phyloP scores from a whole-genome alignment of 2,113 vertebrate genomes.

The Indri indri region DNA sequence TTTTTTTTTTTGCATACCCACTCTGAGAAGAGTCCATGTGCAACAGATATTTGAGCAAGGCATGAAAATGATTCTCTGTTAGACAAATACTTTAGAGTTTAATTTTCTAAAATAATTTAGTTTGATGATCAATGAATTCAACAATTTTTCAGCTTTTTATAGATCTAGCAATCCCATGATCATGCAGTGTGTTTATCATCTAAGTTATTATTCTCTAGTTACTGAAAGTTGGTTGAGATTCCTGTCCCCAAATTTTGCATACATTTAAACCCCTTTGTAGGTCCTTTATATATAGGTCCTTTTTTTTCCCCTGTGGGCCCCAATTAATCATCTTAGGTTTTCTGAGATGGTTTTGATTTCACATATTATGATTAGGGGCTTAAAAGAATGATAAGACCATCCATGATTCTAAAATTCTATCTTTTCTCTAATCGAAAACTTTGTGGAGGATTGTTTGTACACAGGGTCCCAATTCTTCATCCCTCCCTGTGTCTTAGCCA shows the following conservation, averaged over 20 bases:
- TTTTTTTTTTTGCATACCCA: background rate
- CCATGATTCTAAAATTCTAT: background rate
- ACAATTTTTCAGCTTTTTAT: background rate
- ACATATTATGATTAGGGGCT: background rate
- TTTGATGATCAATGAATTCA: background rate
- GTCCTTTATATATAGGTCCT: background rate
- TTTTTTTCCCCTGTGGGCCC: rapidly evolving
- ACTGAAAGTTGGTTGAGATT: background rate
- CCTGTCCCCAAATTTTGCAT: background rate
- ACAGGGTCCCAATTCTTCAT: background rate
- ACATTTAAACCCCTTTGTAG: background rate
- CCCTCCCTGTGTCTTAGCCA: background rate
- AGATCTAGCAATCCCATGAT: background rate
- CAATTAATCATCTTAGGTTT: background rate
- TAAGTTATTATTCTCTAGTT: background rate
- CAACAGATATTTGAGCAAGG: background rate
- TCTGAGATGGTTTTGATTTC: background rate
- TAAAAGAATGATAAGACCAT: slow-evolving; percentile 9
- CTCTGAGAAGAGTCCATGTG: background rate
- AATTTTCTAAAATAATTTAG: slow-evolving; percentile 26
- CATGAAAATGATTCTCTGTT: background rate
- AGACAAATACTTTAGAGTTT: background rate
- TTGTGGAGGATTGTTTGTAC: background rate
- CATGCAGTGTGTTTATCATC: background rate
- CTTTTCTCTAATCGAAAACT: background rate